Conservation (phyloP, 2,888 invertebrate species). For the Periphyllus acericola region DNA sequence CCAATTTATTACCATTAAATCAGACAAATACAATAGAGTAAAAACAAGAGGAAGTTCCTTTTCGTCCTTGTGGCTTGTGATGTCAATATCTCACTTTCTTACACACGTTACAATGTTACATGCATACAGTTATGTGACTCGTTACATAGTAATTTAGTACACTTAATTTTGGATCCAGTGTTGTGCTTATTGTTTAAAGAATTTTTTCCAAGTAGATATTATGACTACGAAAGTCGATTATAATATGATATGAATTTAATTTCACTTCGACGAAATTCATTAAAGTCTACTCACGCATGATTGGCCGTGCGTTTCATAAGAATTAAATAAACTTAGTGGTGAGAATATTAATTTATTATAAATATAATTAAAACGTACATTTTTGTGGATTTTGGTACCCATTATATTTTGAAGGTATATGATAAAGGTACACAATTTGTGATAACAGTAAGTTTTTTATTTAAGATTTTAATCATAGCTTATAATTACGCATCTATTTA, state of each 20-base stretch:
- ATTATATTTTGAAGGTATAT: too few relatives aligned
- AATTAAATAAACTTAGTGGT: background rate
- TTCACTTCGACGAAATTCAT: background rate
- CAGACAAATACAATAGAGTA: background rate
- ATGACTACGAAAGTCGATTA: background rate
- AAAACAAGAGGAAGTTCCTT: background rate
- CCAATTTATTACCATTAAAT: background rate
- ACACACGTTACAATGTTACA: too few relatives aligned
- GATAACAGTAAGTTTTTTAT: too few relatives aligned
- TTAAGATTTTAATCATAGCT: too few relatives aligned
- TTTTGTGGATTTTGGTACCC: background rate
- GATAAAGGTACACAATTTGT: too few relatives aligned
- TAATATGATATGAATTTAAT: slow-evolving; percentile 14
- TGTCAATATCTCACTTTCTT: too few relatives aligned
- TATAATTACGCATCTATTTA: too few relatives aligned
- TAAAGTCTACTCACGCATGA: slow-evolving; percentile 21
- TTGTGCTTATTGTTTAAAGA: too few relatives aligned
- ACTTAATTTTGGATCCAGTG: background rate
- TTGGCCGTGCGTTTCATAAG: slow-evolving; percentile 12
- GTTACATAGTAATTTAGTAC: background rate
- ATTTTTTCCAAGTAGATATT: background rate
- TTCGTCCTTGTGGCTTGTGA: background rate
- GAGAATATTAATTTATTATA: slow-evolving; percentile 20
- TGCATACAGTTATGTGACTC: background rate
- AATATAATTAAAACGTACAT: background rate